These are phyloP conservation scores for Eristalis intricaria DNA, from an alignment of 2,888 invertebrate species.

Conservation along the genomic window DNA sequence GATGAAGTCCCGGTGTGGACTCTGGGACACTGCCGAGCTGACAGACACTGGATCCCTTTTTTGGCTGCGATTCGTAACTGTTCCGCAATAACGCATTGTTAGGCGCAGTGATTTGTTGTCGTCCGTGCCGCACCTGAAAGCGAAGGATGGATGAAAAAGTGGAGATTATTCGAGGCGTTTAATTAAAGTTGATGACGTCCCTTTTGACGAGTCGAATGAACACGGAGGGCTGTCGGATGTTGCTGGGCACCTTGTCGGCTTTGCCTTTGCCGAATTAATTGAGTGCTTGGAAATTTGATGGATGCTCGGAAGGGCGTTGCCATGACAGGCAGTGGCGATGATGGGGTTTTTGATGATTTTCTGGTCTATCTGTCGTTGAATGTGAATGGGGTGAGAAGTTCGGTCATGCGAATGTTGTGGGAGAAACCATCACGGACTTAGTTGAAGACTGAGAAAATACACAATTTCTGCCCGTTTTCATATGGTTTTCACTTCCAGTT, in stretches of 20 bases:
- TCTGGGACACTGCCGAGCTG: not conserved
- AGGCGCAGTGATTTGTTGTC: constrained; percentile 42
- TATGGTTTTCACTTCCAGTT: too few species aligned
- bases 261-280: not conserved
- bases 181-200: constrained; percentile 44
- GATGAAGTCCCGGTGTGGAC: constrained; percentile 24
- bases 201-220: not conserved
- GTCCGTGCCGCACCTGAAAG: not conserved
- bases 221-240: not conserved
- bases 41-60: not conserved
- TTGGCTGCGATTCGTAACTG: constrained; percentile 11
- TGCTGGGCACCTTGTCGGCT: not conserved
- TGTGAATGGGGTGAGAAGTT: not conserved
- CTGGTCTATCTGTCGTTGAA: not conserved
- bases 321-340: not conserved
- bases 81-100: constrained; percentile 26
- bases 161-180: constrained; percentile 24
- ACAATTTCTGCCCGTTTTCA: too few species aligned
- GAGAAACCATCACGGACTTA: too few species aligned
- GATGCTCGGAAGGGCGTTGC: constrained; percentile 5
- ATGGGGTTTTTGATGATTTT: not conserved
- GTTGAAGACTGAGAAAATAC: too few species aligned
- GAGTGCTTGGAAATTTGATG: constrained; percentile 14
- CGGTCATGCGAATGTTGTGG: not conserved
- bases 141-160: constrained; percentile 14